phyloP scores from a whole-genome alignment of 2,888 invertebrate genomes.

The Poecilobothrus nobilitatus region DNA sequence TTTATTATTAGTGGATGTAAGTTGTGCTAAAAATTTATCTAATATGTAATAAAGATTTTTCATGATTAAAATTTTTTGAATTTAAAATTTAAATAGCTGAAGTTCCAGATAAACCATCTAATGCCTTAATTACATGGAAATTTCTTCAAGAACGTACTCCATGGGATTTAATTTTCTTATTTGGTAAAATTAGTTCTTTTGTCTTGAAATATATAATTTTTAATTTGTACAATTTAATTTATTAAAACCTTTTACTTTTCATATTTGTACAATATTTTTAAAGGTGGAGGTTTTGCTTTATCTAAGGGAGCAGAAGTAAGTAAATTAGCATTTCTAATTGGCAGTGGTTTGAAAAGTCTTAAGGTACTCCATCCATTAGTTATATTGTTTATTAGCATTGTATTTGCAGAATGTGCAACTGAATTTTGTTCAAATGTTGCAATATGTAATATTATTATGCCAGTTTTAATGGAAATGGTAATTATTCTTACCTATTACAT shows the following conservation, averaged over 20 bases:
- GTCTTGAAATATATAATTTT: not conserved
- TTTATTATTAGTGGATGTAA: constrained; percentile 48
- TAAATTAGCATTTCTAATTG: constrained; percentile 68
- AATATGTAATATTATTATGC: constrained; percentile 78
- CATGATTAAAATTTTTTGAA: too few species aligned
- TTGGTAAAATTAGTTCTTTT: constrained; percentile 47
- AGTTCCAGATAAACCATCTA: not conserved
- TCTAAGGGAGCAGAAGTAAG: constrained; percentile 77
- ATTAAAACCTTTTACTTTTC: constrained; percentile 10
- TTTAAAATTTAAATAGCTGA: not conserved
- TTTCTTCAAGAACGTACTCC: constrained; percentile 76
- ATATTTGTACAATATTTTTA: not conserved
- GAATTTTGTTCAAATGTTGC: constrained; percentile 89
- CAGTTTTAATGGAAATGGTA: constrained; percentile 73
- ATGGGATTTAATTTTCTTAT: constrained; percentile 83
- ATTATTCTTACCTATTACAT: too few species aligned
- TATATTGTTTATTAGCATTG: constrained; percentile 65
- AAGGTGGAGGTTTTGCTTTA: constrained; percentile 82
- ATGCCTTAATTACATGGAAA: constrained; percentile 54
- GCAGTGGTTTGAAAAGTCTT: constrained; percentile 58
- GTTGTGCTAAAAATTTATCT: constrained; percentile 8
- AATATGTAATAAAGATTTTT: too few species aligned
- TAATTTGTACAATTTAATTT: not conserved
- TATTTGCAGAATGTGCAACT: constrained; percentile 70
- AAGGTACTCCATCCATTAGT: constrained; percentile 53